phyloP scores from a whole-genome alignment of 2,113 vertebrate species.

The Labeo rohita region DNA sequence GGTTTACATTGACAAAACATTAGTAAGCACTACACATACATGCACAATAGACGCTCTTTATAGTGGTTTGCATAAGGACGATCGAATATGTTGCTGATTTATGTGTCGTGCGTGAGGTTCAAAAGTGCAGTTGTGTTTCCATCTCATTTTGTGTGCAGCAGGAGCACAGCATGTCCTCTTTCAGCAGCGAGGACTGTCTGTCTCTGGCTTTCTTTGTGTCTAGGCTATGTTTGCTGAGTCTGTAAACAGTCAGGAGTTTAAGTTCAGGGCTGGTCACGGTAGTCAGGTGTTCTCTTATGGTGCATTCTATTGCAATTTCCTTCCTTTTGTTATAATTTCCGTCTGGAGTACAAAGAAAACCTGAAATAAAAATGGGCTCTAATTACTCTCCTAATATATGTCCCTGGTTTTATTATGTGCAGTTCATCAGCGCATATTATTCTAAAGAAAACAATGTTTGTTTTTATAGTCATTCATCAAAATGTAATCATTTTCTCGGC shows the following conservation, averaged over 20 bases:
- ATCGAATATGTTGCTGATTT: background rate
- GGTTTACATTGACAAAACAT: background rate
- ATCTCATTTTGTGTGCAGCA: conserved; percentile 26
- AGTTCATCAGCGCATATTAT: background rate
- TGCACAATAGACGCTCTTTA: background rate
- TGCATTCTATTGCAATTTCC: background rate
- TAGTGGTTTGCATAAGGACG: background rate
- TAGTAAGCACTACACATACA: conserved; percentile 12
- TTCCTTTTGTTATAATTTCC: background rate
- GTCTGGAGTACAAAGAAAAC: background rate
- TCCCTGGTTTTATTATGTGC: background rate
- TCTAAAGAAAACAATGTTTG: background rate
- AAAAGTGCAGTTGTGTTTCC: conserved; percentile 9
- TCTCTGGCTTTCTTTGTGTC: background rate
- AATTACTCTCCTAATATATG: background rate
- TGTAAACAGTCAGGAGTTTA: background rate
- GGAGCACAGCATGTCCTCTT: background rate
- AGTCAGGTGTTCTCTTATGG: background rate
- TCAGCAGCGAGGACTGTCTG: background rate
- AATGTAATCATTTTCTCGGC: background rate
- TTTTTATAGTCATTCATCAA: conserved; percentile 2
- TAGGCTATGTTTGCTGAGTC: background rate
- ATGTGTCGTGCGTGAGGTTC: conserved; percentile 11
- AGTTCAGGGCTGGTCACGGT: background rate
- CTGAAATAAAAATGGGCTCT: background rate